Percentiles rank a stretch among this genome's conserved stretches.
These are phyloP conservation scores for Limonius californicus DNA, from an alignment of 1,140 invertebrate genomes.

Conservation along the genomic window DNA sequence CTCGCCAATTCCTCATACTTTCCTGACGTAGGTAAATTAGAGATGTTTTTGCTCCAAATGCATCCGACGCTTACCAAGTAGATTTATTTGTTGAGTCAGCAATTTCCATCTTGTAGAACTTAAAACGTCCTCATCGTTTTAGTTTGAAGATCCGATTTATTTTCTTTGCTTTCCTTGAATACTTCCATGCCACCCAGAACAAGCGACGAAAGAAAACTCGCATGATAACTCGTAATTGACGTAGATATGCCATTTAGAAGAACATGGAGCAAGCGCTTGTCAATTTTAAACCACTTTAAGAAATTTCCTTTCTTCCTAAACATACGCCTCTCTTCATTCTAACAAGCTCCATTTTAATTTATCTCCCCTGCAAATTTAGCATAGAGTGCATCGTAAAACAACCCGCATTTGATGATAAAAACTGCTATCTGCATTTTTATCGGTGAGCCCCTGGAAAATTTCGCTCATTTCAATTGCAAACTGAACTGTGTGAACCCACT, in stretches of 20 bases:
- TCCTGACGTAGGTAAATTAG: slow-evolving; percentile 23
- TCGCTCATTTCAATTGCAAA: background rate
- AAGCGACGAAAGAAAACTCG: background rate
- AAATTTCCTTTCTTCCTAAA: too few species aligned
- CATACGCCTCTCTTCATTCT: too few species aligned
- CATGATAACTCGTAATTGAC: slow-evolving; percentile 1
- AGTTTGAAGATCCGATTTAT: slow-evolving; percentile 1
- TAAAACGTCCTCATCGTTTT: slow-evolving; percentile 4
- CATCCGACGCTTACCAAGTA: slow-evolving; percentile 4
- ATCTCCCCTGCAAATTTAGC: background rate
- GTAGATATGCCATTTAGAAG: background rate
- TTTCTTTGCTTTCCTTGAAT: background rate
- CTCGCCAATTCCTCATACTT: slow-evolving; percentile 19
- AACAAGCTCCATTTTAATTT: background rate
- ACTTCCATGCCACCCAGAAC: background rate
- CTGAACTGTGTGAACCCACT: slow-evolving; percentile 4
- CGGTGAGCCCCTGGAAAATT: background rate
- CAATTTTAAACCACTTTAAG: too few species aligned
- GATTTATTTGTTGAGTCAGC: slow-evolving; percentile 11
- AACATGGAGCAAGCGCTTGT: background rate
- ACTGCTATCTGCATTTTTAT: slow-evolving; percentile 4
- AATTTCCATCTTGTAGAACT: slow-evolving; percentile 11
- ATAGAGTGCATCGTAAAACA: background rate
- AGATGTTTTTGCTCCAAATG: slow-evolving; percentile 9
- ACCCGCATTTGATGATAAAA: background rate